Conservation (phyloP, 2,888 invertebrate genomes). For the Agrochola lota region DNA sequence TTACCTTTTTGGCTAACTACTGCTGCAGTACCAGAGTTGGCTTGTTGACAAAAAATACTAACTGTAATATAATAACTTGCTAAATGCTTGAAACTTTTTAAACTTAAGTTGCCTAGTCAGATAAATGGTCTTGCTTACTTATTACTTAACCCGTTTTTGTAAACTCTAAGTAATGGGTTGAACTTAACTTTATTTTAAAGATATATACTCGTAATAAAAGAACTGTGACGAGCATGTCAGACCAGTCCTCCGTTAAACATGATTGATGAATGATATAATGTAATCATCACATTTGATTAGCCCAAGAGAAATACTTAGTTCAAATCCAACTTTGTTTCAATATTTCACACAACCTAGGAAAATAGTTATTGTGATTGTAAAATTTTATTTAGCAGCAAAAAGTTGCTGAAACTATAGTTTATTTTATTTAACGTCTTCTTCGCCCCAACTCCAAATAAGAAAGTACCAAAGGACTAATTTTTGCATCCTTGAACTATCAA, state of each 20-base stretch:
- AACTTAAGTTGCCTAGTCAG: slow-evolving; percentile 15
- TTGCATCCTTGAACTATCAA: background rate
- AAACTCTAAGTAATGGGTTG: background rate
- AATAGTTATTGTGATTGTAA: background rate
- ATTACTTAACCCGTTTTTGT: slow-evolving; percentile 4
- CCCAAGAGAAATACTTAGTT: background rate
- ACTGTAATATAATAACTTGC: slow-evolving; percentile 38
- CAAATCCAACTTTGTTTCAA: background rate
- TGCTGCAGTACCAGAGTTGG: slow-evolving; percentile 38
- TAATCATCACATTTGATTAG: background rate
- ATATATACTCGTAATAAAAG: no score
- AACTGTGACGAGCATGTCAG: no score
- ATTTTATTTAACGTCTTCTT: background rate
- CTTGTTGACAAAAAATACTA: slow-evolving; percentile 50
- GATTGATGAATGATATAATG: background rate
- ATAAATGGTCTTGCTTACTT: slow-evolving; percentile 31
- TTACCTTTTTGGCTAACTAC: slow-evolving; percentile 57
- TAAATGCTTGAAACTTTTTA: slow-evolving; percentile 33
- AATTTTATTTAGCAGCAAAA: background rate
- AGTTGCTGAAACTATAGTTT: no score
- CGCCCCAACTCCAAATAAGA: background rate
- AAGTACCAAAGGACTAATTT: background rate
- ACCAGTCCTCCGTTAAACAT: background rate
- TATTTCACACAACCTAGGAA: background rate
- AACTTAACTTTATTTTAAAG: background rate